Conservation (phyloP, 2,113 vertebrate species). For the Gopherus flavomarginatus region DNA sequence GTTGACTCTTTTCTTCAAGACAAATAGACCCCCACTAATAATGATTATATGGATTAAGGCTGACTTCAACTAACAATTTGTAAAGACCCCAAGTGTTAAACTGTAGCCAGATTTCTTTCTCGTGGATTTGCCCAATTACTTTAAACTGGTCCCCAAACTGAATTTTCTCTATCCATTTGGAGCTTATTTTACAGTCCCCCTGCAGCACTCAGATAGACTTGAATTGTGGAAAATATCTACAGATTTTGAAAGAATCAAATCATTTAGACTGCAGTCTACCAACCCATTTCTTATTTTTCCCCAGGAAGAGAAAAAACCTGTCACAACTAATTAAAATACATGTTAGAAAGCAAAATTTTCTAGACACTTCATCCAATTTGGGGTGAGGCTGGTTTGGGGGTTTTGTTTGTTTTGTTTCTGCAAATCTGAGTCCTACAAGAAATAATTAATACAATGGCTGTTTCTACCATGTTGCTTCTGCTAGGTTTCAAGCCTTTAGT, state of each 20-base stretch:
- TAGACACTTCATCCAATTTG: neutral
- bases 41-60: neutral
- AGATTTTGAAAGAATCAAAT: constrained; percentile 13
- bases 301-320: neutral
- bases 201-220: neutral
- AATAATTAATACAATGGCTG: neutral
- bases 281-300: neutral
- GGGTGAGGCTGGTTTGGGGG: neutral
- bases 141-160: neutral
- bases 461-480: neutral
- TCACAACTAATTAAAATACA: constrained; percentile 24
- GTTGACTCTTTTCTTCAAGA: neutral
- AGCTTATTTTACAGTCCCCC: constrained; percentile 9
- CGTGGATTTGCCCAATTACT: neutral
- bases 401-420: rapidly evolving
- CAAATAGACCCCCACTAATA: constrained; percentile 8
- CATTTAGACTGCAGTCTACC: constrained; percentile 18
- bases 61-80: neutral
- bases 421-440: neutral
- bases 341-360: constrained; percentile 32
- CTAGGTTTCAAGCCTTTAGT: neutral
- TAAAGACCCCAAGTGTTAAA: neutral
- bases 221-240: constrained; percentile 19
- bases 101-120: neutral
- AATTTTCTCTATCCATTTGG: constrained; percentile 4